Evolutionary conservation across 2,113 vertebrate genomes (phyloP), one percentile per base, ranked within the genome.

Genomic region (Procavia capensis): DNA sequence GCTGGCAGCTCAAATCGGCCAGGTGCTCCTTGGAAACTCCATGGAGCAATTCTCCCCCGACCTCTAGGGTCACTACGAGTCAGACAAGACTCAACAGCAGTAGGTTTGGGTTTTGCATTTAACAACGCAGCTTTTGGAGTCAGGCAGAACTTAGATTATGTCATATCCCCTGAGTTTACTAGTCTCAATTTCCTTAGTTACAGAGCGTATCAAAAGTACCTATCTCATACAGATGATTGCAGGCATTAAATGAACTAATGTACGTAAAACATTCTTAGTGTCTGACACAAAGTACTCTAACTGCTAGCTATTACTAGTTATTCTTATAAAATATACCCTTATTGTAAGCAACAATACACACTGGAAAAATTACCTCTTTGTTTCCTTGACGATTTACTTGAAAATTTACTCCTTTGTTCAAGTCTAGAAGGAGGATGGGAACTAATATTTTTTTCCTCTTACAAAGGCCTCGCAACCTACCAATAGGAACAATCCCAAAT

Each of bases 161-260:
- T 57, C 34, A 11, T 24, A 7, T 75, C n/a, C 41, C 36, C 39
- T 59, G 10, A 86, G 43, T 13, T 95, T 63, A 82, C 50, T 50
- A 70, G n/a, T 20, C 79, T 95, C 47, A 39, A 93, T 63, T 96
- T 96, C 57, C 78, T 87, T 68, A 91, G 59, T 64, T 80, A 84
- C 63, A 86, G 89, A 68, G 34, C 81, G 83, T n/a, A 43, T 93
- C 43, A 78, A 85, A 45, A 85, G 36, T 47, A 41, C 24, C 43
- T 85, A 54, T 24, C 10, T 87, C 41, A 63, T 0, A 75, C n/a
- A 50, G 36, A 24, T 34, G 36, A 6, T 34, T 75, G 54, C 34
- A 47, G 89, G 45, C 11, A 66, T 78, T 84, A 92, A 79, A 66
- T 45, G 27, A 90, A 31, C n/a, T 85, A 84, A 70, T 43, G 29